These are phyloP conservation scores for Dromaius novaehollandiae DNA, from an alignment of 2,113 vertebrate genomes.

Conservation along the genomic window DNA sequence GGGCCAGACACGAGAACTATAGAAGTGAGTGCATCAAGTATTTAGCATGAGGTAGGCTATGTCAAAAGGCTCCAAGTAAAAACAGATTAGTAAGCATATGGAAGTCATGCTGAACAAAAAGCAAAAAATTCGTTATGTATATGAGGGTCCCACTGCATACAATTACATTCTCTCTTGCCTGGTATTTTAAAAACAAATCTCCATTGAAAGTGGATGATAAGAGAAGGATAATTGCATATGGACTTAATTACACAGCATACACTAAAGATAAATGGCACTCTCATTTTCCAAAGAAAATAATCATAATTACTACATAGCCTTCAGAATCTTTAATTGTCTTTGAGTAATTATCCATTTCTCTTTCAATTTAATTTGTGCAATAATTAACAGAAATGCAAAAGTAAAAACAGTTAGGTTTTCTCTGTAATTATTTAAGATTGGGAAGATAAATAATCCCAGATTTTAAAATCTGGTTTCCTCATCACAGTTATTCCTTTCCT, in stretches of 20 bases:
- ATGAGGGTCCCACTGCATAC: not conserved
- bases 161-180: conserved; percentile 1
- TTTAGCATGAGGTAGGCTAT: not conserved
- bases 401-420: not conserved
- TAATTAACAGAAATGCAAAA: conserved; percentile 45
- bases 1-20: not conserved
- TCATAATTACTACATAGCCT: conserved; percentile 54
- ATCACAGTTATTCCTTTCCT: not conserved
- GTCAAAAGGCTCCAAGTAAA: not conserved
- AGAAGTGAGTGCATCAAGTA: not conserved
- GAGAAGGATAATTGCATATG: conserved; percentile 51
- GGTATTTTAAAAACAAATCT: conserved; percentile 4
- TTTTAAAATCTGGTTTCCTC: conserved; percentile 17
- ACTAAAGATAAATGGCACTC: conserved; percentile 61
- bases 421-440: conserved; percentile 9
- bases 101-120: not conserved
- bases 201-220: conserved; percentile 26
- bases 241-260: conserved; percentile 56
- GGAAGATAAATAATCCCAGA: not conserved
- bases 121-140: not conserved
- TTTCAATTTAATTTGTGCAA: conserved; percentile 41
- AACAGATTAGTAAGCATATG: not conserved
- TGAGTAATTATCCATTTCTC: conserved; percentile 57
- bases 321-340: conserved; percentile 62
- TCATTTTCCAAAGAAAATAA: conserved; percentile 66